Conservation (phyloP, 2,888 invertebrate genomes). For the Caenorhabditis angaria region DNA sequence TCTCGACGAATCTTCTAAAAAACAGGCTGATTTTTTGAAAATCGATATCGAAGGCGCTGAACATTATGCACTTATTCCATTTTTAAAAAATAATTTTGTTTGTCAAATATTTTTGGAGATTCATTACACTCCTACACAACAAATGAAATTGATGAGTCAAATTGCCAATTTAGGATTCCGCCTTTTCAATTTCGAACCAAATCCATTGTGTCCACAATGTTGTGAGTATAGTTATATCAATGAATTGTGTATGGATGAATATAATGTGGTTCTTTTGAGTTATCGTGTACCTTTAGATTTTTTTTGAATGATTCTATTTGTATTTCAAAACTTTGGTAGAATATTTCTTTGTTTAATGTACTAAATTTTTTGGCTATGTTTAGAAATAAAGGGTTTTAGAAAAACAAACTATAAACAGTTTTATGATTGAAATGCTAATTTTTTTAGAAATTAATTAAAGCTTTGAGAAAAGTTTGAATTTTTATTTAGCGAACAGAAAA, state of each 20-base stretch:
- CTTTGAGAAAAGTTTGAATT: too few relatives aligned
- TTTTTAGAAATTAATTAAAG: too few relatives aligned
- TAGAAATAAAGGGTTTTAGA: too few relatives aligned
- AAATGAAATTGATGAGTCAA: slow-evolving; percentile 26
- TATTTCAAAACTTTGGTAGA: too few relatives aligned
- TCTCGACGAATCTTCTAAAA: background rate
- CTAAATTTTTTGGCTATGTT: too few relatives aligned
- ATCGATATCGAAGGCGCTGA: slow-evolving; percentile 44
- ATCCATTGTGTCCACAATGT: slow-evolving; percentile 21
- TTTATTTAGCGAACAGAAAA: too few relatives aligned
- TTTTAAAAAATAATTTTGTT: slow-evolving; percentile 25
- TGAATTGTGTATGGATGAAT: slow-evolving; percentile 32
- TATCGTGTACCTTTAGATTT: slow-evolving; percentile 15
- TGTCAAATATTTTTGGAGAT: slow-evolving; percentile 47
- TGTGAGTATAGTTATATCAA: slow-evolving; percentile 44
- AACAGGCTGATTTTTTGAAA: slow-evolving; percentile 33
- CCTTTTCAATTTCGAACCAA: slow-evolving; percentile 35
- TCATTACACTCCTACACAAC: slow-evolving; percentile 31
- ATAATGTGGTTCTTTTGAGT: slow-evolving; percentile 26
- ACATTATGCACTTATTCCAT: slow-evolving; percentile 19
- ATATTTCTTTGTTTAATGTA: too few relatives aligned
- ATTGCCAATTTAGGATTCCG: slow-evolving; percentile 30
- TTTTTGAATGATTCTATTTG: too few relatives aligned
- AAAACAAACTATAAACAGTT: too few relatives aligned
- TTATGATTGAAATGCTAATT: too few relatives aligned